Evolutionary conservation across 2,888 invertebrate genomes (phyloP).

Genomic region (Hipparchia semele): DNA sequence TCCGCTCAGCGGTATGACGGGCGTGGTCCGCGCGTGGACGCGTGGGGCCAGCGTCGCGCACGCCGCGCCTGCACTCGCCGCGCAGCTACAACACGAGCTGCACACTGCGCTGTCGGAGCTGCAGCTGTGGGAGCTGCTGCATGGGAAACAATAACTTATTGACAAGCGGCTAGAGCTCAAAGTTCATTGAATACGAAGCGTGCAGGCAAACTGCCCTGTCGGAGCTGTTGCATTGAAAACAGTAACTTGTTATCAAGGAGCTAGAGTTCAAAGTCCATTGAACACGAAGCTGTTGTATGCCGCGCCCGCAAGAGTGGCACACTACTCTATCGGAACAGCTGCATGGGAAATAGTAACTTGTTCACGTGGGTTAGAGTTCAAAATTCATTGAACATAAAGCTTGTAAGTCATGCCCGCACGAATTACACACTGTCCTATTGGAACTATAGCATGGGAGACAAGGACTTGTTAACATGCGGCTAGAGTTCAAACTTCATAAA

Average conservation of each 20-base stretch:
- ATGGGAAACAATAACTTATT: constrained; percentile 48
- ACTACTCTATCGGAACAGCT: background rate
- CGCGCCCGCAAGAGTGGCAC: background rate
- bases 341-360: background rate
- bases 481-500: too few species aligned
- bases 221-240: background rate
- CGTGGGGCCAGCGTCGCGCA: constrained; percentile 50
- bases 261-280: background rate
- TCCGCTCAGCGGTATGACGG: constrained; percentile 62
- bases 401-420: too few species aligned
- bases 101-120: constrained; percentile 64
- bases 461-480: too few species aligned
- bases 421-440: too few species aligned
- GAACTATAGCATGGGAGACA: too few species aligned
- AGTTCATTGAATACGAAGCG: background rate
- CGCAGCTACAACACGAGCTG: constrained; percentile 63
- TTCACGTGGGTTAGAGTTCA: background rate
- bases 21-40: constrained; percentile 51
- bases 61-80: constrained; percentile 62
- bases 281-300: background rate
- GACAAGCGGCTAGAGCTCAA: background rate
- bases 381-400: background rate
- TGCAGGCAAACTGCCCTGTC: too few species aligned
- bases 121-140: constrained; percentile 66
- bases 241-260: background rate